Evolutionary conservation across 2,113 vertebrate genomes (phyloP).

Genomic region (Spea multiplicata): DNA sequence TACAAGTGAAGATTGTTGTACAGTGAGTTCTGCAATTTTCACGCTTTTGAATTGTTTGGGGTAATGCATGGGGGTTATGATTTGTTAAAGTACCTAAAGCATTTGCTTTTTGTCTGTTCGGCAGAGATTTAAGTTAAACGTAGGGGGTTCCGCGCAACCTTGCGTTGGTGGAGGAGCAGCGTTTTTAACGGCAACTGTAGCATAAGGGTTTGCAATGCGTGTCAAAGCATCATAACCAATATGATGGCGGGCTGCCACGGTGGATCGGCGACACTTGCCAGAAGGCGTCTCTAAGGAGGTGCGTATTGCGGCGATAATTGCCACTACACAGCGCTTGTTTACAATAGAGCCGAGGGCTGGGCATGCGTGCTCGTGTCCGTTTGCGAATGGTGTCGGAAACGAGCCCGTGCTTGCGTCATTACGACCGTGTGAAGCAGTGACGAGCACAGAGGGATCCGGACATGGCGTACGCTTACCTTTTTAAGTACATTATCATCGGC

Average conservation of each 20-base stretch:
- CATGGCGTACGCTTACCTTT: slow-evolving; percentile 98
- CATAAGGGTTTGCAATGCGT: too few relatives aligned
- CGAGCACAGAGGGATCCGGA: slow-evolving; percentile 20
- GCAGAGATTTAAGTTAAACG: too few relatives aligned
- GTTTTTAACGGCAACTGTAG: too few relatives aligned
- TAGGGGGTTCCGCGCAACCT: too few relatives aligned
- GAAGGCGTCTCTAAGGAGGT: background rate
- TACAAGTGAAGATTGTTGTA: too few relatives aligned
- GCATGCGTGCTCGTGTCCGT: background rate
- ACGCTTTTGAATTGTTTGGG: too few relatives aligned
- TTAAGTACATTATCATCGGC: slow-evolving; percentile 98
- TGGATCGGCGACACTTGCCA: background rate
- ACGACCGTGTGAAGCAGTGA: slow-evolving; percentile 39
- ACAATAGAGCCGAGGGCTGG: background rate
- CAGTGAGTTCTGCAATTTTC: too few relatives aligned
- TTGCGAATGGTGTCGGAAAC: background rate
- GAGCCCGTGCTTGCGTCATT: slow-evolving; percentile 43
- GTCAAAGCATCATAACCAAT: background rate
- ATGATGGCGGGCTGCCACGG: background rate
- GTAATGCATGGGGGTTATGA: too few relatives aligned
- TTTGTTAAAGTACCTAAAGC: too few relatives aligned
- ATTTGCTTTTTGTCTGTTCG: too few relatives aligned
- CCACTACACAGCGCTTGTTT: background rate
- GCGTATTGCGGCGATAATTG: background rate
- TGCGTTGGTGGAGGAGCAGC: too few relatives aligned